Percentiles rank a stretch among this genome's conserved stretches.
Evolutionary conservation across 2,113 vertebrate species (phyloP).

Genomic region (Ceratotherium simum): DNA sequence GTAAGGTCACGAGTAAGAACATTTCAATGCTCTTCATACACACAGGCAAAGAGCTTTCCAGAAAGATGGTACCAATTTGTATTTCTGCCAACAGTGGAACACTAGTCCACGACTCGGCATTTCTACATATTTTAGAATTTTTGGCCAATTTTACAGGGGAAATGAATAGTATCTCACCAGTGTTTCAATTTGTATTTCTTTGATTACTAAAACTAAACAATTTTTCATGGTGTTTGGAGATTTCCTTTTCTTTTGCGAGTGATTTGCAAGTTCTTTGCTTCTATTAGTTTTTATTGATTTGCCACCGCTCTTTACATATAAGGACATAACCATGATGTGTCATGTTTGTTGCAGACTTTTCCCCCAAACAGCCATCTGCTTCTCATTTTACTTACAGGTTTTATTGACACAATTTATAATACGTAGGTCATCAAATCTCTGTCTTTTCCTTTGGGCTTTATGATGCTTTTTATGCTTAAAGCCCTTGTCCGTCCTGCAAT

Average conservation of each 20-base stretch:
- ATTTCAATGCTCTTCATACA: background rate
- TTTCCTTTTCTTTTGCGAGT: background rate
- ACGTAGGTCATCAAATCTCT: background rate
- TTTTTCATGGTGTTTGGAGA: background rate
- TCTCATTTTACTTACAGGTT: background rate
- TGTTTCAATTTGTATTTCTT: background rate
- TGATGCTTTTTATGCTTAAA: background rate
- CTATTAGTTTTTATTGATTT: background rate
- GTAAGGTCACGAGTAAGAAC: background rate
- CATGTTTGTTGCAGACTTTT: background rate
- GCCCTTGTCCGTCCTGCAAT: background rate
- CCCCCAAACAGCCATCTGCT: background rate
- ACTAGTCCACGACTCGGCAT: background rate
- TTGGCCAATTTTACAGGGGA: background rate
- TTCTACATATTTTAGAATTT: background rate
- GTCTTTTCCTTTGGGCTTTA: background rate
- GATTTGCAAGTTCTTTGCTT: background rate
- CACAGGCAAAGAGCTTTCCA: background rate
- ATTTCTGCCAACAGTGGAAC: background rate
- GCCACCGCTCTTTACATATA: background rate
- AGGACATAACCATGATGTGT: accelerated
- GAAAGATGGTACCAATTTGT: background rate
- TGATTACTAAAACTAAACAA: background rate
- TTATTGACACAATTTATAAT: background rate
- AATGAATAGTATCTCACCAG: background rate